Base-by-base conservation (phyloP, 2,113 vertebrate species). In the Speoplatyrhinus poulsoni region DNA sequence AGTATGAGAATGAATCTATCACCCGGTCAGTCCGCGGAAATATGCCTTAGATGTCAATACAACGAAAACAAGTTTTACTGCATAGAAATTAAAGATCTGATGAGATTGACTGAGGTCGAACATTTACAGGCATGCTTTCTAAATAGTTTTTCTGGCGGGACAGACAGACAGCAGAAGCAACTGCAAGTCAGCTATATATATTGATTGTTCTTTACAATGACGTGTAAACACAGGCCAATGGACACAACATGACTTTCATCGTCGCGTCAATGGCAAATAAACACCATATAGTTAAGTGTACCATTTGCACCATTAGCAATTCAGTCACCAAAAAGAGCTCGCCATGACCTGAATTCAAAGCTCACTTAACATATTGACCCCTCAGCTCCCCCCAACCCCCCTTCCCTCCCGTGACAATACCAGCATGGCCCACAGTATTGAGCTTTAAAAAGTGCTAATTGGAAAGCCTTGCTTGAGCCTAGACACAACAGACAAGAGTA, bases 381-480 rank as follows among this genome's bases (percentile, higher is more conserved):
- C 54, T 16, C 67, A 41, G 55, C 69, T 46, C 12, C 11, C 62
- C 17, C n/a, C n/a, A 73, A 5, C 36, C 36, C 36, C 36, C 7
- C 36, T 6, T 41, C 5, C 36, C 36, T 8, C 36, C 4, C 4
- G 7, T 41, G 36, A 41, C 36, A 41, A 41, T 41, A 41, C 36
- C 36, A 55, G 11, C 3, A 9, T 71, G 11, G 10, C 75, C 41
- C 5, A 55, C 7, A 49, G 49, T 59, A 65, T 62, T 60, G 46
- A 74, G 67, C 62, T 53, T 72, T 62, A 36, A 85, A 85, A 90
- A 87, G 86, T 85, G 84, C 77, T 84, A 74, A 79, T 69, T 70
- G 26, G 69, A 70, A 67, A 86, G 77, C 71, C 65, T 75, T 60
- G 81, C 60, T 62, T 67, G 67, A 60, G 55, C 19, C 57, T 61